These are phyloP conservation scores for Anastrepha ludens DNA, from an alignment of 1,140 invertebrate genomes.

Conservation along the genomic window DNA sequence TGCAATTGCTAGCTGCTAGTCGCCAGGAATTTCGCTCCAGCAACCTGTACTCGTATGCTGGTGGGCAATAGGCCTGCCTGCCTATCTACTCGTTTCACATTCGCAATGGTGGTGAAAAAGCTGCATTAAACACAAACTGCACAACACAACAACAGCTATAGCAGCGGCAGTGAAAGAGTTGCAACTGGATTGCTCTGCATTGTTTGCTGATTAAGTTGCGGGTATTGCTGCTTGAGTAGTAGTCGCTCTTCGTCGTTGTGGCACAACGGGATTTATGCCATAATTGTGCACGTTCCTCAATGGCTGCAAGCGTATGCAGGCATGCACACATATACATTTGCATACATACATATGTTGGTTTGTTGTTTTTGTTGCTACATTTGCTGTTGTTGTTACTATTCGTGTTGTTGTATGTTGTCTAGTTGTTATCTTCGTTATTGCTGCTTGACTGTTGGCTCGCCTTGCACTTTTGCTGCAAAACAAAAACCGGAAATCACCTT, in stretches of 20 bases:
- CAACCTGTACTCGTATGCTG: background rate
- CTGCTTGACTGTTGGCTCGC: background rate
- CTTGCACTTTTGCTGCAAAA: background rate
- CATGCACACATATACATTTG: background rate
- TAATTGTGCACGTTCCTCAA: constrained; percentile 44
- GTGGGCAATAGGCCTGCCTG: no score
- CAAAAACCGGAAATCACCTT: constrained; percentile 49
- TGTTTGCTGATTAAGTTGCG: constrained; percentile 28
- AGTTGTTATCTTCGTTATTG: background rate
- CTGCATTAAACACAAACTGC: background rate
- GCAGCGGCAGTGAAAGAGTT: background rate
- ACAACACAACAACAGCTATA: background rate
- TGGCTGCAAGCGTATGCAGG: background rate
- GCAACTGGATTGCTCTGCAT: constrained; percentile 22
- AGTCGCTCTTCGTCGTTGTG: background rate
- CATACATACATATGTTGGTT: background rate
- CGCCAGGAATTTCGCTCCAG: background rate
- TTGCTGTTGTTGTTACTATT: background rate
- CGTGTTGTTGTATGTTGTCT: background rate
- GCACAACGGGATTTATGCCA: constrained; percentile 48
- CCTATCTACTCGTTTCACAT: no score
- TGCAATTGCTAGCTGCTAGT: background rate
- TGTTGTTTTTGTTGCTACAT: background rate
- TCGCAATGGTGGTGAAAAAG: background rate
- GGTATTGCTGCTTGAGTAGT: background rate